These are phyloP conservation scores for Synergus itoensis DNA, from an alignment of 2,888 invertebrate species.

Conservation along the genomic window DNA sequence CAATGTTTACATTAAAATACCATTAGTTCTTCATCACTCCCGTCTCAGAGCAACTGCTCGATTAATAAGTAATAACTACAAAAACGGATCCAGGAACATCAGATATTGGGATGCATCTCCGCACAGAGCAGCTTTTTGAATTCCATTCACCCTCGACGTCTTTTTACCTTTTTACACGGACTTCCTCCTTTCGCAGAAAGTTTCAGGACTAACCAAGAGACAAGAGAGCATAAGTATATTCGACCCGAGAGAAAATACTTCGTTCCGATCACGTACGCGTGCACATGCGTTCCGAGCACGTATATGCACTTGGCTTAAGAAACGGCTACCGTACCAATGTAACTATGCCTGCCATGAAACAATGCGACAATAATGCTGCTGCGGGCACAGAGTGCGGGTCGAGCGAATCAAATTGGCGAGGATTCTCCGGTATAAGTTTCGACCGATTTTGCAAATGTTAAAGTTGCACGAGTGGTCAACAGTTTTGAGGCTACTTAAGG, in stretches of 20 bases:
- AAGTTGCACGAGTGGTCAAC: slow-evolving; percentile 56
- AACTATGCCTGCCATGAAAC: slow-evolving; percentile 24
- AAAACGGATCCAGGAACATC: background rate
- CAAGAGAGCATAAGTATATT: slow-evolving; percentile 5
- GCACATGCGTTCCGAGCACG: slow-evolving; percentile 29
- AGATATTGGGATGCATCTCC: slow-evolving; percentile 19
- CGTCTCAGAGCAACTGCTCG: background rate
- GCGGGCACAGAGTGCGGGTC: slow-evolving; percentile 54
- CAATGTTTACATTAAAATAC: slow-evolving; percentile 38
- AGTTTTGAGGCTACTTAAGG: slow-evolving; percentile 66
- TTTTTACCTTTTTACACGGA: slow-evolving; percentile 5
- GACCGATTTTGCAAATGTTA: slow-evolving; percentile 46
- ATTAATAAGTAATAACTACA: slow-evolving; percentile 26
- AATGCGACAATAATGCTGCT: slow-evolving; percentile 32
- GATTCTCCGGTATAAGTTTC: slow-evolving; percentile 59
- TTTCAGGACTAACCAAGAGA: slow-evolving; percentile 4
- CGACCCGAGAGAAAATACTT: slow-evolving; percentile 11
- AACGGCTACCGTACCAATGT: slow-evolving; percentile 9
- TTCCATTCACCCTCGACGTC: background rate
- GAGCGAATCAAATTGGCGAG: slow-evolving; percentile 66
- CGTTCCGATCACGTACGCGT: slow-evolving; percentile 15
- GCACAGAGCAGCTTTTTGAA: slow-evolving; percentile 9
- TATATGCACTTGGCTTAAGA: slow-evolving; percentile 28
- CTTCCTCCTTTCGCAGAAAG: slow-evolving; percentile 34
- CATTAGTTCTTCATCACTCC: slow-evolving; percentile 10